A percentile compares a stretch with the other conserved stretches of the same genome.
Conservation (phyloP, 2,797 vertebrate genomes). For the Myotis daubentonii region DNA sequence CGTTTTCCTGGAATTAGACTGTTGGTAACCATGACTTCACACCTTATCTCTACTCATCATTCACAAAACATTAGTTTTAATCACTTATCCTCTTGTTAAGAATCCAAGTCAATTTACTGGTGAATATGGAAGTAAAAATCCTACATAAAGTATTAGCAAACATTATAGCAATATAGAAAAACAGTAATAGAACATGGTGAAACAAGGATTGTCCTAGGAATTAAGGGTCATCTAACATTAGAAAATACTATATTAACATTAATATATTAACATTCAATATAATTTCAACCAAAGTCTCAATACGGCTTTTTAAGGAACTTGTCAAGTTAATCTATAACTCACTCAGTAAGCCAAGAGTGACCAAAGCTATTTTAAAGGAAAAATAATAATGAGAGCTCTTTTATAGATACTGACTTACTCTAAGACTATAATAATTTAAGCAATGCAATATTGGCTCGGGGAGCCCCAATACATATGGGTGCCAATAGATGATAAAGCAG, state of each 20-base stretch:
- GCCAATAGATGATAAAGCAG: not conserved
- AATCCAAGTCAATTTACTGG: not conserved
- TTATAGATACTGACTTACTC: not conserved
- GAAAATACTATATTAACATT: not conserved
- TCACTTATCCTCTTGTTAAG: not conserved
- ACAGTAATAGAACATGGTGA: not conserved
- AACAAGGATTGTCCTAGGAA: not conserved
- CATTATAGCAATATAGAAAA: not conserved
- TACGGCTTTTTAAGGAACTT: not conserved
- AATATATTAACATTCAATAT: not conserved
- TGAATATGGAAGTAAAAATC: not conserved
- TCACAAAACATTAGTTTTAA: not conserved
- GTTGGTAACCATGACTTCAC: not conserved
- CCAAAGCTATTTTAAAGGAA: not conserved
- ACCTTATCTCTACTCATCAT: not conserved
- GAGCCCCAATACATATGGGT: not conserved
- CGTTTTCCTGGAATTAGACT: not conserved
- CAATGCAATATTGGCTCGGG: not conserved
- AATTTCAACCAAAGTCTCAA: not conserved
- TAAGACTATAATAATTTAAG: slow-evolving; percentile 15
- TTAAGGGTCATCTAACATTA: not conserved
- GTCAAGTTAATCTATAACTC: not conserved
- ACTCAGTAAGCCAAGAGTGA: not conserved
- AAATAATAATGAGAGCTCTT: not conserved
- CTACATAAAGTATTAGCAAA: not conserved